These are phyloP conservation scores for Synanthedon tipuliformis DNA, from an alignment of 2,888 invertebrate genomes.

Conservation along the genomic window DNA sequence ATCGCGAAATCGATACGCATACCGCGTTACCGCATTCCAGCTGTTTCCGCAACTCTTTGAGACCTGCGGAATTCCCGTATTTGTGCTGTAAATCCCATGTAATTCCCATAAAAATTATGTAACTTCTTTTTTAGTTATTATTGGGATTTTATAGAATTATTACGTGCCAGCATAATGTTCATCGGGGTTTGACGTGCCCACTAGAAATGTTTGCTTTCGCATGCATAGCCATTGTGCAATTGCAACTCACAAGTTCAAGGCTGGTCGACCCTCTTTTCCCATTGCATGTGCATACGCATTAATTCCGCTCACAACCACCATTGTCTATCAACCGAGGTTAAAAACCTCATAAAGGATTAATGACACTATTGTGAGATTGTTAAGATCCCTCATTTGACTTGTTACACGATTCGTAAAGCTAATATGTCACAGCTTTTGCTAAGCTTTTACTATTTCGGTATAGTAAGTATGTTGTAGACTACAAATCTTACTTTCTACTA, in stretches of 20 bases:
- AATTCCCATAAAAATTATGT: too few species aligned
- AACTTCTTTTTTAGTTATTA: too few species aligned
- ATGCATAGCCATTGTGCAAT: slow-evolving; percentile 41
- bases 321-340: slow-evolving; percentile 65
- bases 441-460: too few species aligned
- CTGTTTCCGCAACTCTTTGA: too few species aligned
- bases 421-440: too few species aligned
- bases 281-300: slow-evolving; percentile 61
- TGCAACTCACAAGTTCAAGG: slow-evolving; percentile 63
- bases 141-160: too few species aligned
- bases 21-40: too few species aligned
- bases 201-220: slow-evolving; percentile 58
- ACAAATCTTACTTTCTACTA: too few species aligned
- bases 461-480: too few species aligned
- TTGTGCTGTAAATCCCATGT: too few species aligned
- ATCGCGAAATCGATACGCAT: too few species aligned
- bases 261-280: slow-evolving; percentile 51
- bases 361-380: slow-evolving; percentile 28
- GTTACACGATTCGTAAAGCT: background rate
- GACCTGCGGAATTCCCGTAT: too few species aligned
- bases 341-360: slow-evolving; percentile 63
- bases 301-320: slow-evolving; percentile 66
- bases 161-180: background rate
- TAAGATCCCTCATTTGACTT: background rate
- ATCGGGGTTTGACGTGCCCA: slow-evolving; percentile 32